Base-by-base conservation (phyloP, 2,797 vertebrate species). In the Acridotheres tristis region DNA sequence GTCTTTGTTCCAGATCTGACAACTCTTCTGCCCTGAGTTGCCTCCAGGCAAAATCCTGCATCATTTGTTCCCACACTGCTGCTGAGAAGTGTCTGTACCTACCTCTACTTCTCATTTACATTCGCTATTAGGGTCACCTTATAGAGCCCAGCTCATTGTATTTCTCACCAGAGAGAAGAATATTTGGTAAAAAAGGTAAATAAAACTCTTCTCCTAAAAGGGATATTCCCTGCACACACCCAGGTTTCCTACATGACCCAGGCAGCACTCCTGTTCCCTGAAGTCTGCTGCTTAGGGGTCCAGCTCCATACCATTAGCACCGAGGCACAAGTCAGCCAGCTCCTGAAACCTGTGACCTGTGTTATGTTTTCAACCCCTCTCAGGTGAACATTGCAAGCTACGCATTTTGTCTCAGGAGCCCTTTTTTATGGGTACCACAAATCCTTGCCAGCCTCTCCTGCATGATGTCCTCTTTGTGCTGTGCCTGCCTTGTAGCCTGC, bases 21-120 rank as follows among this genome's bases (percentile, higher is more conserved):
- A 78, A 62, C 3, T 32, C 10, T 84, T 67, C 74, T 78, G 90
- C 94, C 83, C 23, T 58, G 55, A 58, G 69, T 73, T 84, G 40
- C 88, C 93, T 94, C 32, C 73, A 84, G 93, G 93, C 96, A 94
- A 94, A 92, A 96, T 78, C 43, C 47, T 66, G 58, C 59, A 65
- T 66, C 58, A 43, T 62, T 78, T 3, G 3, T 85, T 88, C 76
- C 58, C 50, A 27, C 50, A 30, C 50, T 55, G 79, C 58, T 65
- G 30, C 51, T 4, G 16, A 32, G 65, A 50, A 54, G 19, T 15
- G 36, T n/a, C 62, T 66, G 66, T 75, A 59, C 50, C 72, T 85
- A 23, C 30, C 62, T 92, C 69, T 91, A 43, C 55, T 85, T 88
- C 77, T 86, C 66, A 88, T 81, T 94, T 91, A 76, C n/a, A 69